Base-by-base conservation (phyloP, 1,140 invertebrate genomes). In the Sycophila sp. region DNA sequence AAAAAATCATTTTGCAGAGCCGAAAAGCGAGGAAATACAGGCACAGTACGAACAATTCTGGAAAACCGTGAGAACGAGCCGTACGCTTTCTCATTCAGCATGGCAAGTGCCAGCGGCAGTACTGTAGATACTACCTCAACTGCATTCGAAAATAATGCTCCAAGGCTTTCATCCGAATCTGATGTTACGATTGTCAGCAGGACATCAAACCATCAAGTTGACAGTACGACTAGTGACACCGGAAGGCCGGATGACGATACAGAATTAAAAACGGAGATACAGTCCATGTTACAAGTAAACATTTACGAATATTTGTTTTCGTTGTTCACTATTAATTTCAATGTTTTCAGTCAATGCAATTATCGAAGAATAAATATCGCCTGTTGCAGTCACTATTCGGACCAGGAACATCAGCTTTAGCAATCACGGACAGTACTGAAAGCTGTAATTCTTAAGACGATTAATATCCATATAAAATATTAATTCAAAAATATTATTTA, bases 1-100 rank as follows among this genome's bases (percentile, higher is more conserved):
- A n/a, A n/a, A n/a, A n/a, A 53, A 55, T 36, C 1, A 26, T 30
- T 36, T 60, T 59, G 1, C 30, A 74, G 73, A 45, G 58, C 63
- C 49, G 73, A 74, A 36, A 72, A 55, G 38, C 40, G 70, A 62
- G 70, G 70, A 53, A 66, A 59, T 10, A 51, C 59, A 11, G 24
- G 15, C 13, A 8, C 53, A 34, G 42, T 71, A 4, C 13, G 58
- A 42, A 17, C 64, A 28, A 32, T 38, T 15, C 38, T 15, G 0
- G 68, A 69, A 56, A 51, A 59, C 38, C 8, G 17, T 3, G 64
- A 62, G 28, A 56, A 30, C 8, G 53, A 66, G 32, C 24, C 69
- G 11, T 42, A 11, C 36, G 19, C 11, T 58, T 51, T 59, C 7
- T 49, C 62, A 5, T 19, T 58, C 4, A 64, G 58, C 47, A 1